A percentile compares a stretch with the other conserved stretches of the same genome.
Conservation (phyloP, 2,888 invertebrate genomes). For the Rhingia campestris region DNA sequence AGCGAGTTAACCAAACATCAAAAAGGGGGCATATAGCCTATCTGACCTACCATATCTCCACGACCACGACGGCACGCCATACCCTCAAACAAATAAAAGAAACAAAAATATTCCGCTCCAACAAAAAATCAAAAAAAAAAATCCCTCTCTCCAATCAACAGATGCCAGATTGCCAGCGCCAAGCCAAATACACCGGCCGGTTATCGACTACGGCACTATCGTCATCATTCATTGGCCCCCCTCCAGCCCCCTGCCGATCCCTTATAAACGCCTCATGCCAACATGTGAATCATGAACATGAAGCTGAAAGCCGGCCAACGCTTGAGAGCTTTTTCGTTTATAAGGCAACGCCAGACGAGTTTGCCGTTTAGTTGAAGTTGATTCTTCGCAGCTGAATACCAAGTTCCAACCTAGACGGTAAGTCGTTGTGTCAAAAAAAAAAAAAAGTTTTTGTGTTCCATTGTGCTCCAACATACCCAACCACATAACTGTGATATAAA, state of each 20-base stretch:
- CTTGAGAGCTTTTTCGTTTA: slow-evolving; percentile 63
- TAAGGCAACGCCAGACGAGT: slow-evolving; percentile 42
- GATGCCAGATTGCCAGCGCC: slow-evolving; percentile 5
- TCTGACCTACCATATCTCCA: neutral
- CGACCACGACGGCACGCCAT: slow-evolving; percentile 2
- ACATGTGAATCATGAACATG: slow-evolving; percentile 57
- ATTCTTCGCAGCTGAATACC: slow-evolving; percentile 53
- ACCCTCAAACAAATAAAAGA: neutral
- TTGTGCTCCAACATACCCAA: slow-evolving; percentile 15
- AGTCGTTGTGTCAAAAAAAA: slow-evolving; percentile 33
- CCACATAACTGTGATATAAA: slow-evolving; percentile 3
- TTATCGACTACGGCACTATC: slow-evolving; percentile 17
- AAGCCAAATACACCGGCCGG: slow-evolving; percentile 14
- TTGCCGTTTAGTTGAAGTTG: slow-evolving; percentile 61
- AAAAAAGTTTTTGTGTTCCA: slow-evolving; percentile 6
- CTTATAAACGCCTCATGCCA: neutral
- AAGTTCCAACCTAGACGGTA: slow-evolving; percentile 44
- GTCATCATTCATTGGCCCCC: neutral
- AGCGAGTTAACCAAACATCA: slow-evolving; percentile 11
- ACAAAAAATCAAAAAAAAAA: slow-evolving; percentile 9
- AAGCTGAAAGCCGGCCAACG: slow-evolving; percentile 29
- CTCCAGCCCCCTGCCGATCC: neutral
- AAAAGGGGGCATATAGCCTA: slow-evolving; percentile 14
- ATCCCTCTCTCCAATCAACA: slow-evolving; percentile 13
- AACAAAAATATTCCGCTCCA: neutral